Evolutionary conservation across 2,888 invertebrate species (phyloP).

Genomic region (Perdita meconis): DNA sequence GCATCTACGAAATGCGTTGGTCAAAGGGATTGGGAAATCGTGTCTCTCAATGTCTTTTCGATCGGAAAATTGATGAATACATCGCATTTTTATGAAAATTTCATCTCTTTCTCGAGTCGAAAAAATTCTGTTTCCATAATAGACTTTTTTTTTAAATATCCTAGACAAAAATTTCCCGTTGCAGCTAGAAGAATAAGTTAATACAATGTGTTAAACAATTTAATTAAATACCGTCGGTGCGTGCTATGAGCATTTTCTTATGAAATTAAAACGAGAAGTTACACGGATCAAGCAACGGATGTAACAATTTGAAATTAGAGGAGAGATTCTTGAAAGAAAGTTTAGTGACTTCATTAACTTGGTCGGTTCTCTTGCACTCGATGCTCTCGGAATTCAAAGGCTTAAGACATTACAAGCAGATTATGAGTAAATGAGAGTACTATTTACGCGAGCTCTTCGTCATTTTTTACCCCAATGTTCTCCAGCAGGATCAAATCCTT

Average conservation of each 20-base stretch:
- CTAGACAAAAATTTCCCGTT: background rate
- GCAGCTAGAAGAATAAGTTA: background rate
- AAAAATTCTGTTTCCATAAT: too few relatives aligned
- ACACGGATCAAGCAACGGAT: slow-evolving; percentile 2
- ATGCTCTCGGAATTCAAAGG: slow-evolving; percentile 13
- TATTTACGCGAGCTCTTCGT: background rate
- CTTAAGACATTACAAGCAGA: slow-evolving; percentile 23
- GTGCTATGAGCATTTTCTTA: slow-evolving; percentile 20
- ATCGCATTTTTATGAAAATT: too few relatives aligned
- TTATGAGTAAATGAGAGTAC: slow-evolving; percentile 10
- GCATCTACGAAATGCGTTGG: background rate
- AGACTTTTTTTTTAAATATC: background rate
- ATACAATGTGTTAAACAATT: background rate
- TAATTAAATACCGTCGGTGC: slow-evolving; percentile 17
- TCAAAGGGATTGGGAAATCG: background rate
- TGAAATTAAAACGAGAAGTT: slow-evolving; percentile 28
- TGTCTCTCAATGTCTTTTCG: background rate
- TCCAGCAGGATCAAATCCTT: background rate
- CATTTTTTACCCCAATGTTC: background rate
- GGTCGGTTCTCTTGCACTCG: slow-evolving; percentile 20
- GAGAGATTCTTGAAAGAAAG: slow-evolving; percentile 25
- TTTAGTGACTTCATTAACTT: slow-evolving; percentile 36
- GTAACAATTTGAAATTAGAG: slow-evolving; percentile 32
- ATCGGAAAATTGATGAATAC: too few relatives aligned
- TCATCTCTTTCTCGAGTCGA: too few relatives aligned